These are phyloP conservation scores for Philaethria dido DNA, from an alignment of 2,888 invertebrate genomes.

Conservation along the genomic window DNA sequence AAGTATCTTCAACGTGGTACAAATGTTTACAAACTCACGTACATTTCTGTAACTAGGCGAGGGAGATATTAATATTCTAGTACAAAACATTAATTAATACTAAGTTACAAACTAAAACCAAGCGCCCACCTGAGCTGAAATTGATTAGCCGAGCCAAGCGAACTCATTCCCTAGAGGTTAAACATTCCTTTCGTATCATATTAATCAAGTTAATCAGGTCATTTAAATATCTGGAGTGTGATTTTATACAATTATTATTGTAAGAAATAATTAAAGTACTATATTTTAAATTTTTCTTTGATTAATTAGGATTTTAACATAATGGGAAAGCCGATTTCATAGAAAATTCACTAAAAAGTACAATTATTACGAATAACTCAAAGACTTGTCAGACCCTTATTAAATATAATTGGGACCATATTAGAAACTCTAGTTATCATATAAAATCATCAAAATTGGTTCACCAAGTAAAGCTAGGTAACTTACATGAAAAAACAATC, in stretches of 20 bases:
- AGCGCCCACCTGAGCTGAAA: constrained; percentile 37
- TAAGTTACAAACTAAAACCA: constrained; percentile 35
- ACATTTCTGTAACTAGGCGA: constrained; percentile 31
- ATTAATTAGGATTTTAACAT: too few species aligned
- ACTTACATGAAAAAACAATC: too few species aligned
- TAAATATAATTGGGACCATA: too few species aligned
- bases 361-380: too few species aligned
- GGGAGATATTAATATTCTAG: constrained; percentile 35
- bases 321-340: too few species aligned
- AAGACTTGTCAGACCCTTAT: too few species aligned
- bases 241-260: neutral
- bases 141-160: constrained; percentile 34
- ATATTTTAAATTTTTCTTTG: too few species aligned
- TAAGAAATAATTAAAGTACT: neutral
- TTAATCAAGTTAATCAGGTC: constrained; percentile 22
- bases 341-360: too few species aligned
- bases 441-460: too few species aligned
- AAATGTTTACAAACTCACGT: constrained; percentile 35
- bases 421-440: too few species aligned
- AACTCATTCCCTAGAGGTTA: constrained; percentile 34
- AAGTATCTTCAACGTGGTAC: constrained; percentile 12
- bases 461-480: too few species aligned
- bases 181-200: constrained; percentile 31
- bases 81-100: constrained; percentile 41
- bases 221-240: neutral